These are phyloP conservation scores for Megalops atlanticus DNA, from an alignment of 2,113 vertebrate species.

Conservation along the genomic window DNA sequence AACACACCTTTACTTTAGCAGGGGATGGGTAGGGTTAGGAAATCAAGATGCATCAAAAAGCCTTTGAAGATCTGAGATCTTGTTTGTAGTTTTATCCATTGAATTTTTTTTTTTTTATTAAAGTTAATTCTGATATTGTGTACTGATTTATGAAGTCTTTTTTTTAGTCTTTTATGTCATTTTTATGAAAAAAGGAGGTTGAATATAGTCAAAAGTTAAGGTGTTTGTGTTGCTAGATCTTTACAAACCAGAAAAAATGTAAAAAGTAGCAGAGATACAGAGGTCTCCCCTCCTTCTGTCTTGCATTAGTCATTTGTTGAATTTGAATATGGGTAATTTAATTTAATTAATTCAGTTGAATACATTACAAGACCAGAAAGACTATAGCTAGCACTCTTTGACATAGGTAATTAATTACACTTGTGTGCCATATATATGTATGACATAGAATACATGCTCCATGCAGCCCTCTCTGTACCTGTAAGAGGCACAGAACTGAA, in stretches of 20 bases:
- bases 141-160: slow-evolving; percentile 8
- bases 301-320: slow-evolving; percentile 27
- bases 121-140: slow-evolving; percentile 4
- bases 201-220: slow-evolving; percentile 4
- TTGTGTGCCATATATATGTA: background rate
- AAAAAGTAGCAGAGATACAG: background rate
- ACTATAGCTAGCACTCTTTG: slow-evolving; percentile 25
- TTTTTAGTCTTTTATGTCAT: background rate
- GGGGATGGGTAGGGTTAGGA: background rate
- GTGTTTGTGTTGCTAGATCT: background rate
- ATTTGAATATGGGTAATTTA: slow-evolving; percentile 27
- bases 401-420: slow-evolving; percentile 29
- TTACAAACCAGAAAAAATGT: slow-evolving; percentile 13
- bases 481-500: background rate
- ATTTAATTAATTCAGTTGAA: slow-evolving; percentile 27
- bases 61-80: background rate
- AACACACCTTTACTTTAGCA: background rate
- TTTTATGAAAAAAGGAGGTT: background rate
- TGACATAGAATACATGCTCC: background rate
- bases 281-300: slow-evolving; percentile 2
- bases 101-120: background rate
- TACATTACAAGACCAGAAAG: background rate
- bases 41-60: background rate
- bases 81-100: background rate
- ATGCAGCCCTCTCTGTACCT: background rate